Percentiles rank a stretch among this genome's conserved stretches.
Evolutionary conservation across 2,888 invertebrate genomes (phyloP).

Genomic region (Drosophila testacea): DNA sequence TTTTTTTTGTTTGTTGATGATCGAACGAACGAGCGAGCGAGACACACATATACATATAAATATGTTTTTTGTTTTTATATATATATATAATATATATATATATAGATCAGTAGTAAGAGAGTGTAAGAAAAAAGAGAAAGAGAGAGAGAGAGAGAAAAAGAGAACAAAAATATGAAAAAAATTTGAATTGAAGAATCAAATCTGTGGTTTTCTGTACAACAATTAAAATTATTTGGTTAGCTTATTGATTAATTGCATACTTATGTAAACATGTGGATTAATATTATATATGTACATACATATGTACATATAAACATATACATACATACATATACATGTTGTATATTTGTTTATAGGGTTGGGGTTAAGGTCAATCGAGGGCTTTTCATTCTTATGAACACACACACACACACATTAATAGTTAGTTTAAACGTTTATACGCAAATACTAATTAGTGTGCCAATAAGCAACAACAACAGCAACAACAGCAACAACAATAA

Average conservation of each 20-base stretch:
- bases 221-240: constrained; percentile 44
- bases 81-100: constrained; percentile 14
- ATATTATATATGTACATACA: too few species aligned
- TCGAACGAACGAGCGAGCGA: constrained; percentile 21
- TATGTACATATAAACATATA: background rate
- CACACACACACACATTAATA: constrained; percentile 10
- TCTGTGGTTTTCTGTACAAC: constrained; percentile 56
- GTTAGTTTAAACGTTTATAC: constrained; percentile 3
- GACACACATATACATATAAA: constrained; percentile 17
- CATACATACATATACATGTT: background rate
- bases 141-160: constrained; percentile 32
- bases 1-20: background rate
- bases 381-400: constrained; percentile 14
- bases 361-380: background rate
- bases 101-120: constrained; percentile 26
- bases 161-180: constrained; percentile 55
- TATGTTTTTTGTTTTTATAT: constrained; percentile 14
- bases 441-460: constrained; percentile 26
- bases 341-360: constrained; percentile 1
- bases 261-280: constrained; percentile 3
- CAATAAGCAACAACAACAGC: constrained; percentile 24
- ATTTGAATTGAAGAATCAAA: constrained; percentile 41
- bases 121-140: constrained; percentile 14
- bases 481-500: constrained; percentile 6
- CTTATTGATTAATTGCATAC: constrained; percentile 40